Evolutionary conservation across 2,888 invertebrate species (phyloP).

Genomic region (Cepaea hortensis): DNA sequence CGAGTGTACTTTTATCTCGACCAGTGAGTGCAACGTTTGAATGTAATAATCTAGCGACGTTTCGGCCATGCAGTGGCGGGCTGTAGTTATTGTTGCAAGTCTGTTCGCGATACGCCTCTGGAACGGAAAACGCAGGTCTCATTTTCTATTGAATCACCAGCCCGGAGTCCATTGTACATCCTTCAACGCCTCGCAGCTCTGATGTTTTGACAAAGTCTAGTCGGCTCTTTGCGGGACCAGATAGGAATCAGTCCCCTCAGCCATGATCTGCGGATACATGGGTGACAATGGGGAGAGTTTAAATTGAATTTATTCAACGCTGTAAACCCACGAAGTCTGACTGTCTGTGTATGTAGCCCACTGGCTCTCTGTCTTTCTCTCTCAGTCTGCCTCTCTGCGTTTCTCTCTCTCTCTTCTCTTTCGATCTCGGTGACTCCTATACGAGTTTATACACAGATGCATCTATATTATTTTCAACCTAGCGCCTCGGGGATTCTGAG

Average conservation of each 20-base stretch:
- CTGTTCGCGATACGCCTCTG: neutral
- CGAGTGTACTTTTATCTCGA: no score
- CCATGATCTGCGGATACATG: conserved; percentile 19
- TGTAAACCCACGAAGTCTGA: neutral
- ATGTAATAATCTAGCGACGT: no score
- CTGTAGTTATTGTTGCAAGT: neutral
- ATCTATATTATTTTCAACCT: conserved; percentile 16
- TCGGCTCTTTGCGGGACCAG: neutral
- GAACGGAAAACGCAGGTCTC: conserved; percentile 4
- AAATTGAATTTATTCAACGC: conserved; percentile 37
- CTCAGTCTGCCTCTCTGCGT: neutral
- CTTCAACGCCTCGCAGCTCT: conserved; percentile 1
- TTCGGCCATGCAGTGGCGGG: neutral
- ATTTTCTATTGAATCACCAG: conserved; percentile 8
- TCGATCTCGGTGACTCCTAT: neutral
- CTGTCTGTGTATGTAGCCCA: no score
- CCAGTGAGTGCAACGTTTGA: no score
- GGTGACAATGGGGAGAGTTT: conserved; percentile 23
- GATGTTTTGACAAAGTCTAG: conserved; percentile 36
- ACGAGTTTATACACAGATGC: neutral
- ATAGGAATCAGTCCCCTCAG: conserved; percentile 35
- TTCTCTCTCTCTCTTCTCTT: neutral
- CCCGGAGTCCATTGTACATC: conserved; percentile 23
- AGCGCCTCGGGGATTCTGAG: conserved; percentile 12
- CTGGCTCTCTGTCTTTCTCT: neutral